These are phyloP conservation scores for Actinia equina DNA, from an alignment of 64 coral and sea anemone genomes.

Conservation along the genomic window DNA sequence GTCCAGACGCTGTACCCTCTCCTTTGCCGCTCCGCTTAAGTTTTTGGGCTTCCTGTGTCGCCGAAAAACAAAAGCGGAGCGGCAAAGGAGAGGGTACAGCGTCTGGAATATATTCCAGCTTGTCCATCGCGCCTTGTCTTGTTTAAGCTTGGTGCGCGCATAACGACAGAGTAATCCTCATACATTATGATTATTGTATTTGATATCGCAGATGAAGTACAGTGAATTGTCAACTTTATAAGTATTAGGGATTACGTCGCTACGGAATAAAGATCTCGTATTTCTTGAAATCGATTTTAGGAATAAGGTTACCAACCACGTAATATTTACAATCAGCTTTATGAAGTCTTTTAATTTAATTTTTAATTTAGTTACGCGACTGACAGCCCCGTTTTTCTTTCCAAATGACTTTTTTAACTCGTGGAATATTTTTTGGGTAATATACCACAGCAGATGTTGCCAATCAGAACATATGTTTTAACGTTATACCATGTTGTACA, in stretches of 20 bases:
- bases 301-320: background rate
- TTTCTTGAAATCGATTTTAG: background rate
- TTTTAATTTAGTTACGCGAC: background rate
- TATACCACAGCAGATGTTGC: background rate
- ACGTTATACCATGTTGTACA: background rate
- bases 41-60: too few species aligned
- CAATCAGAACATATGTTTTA: background rate
- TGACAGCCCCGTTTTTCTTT: background rate
- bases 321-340: background rate
- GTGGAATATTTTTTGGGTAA: background rate
- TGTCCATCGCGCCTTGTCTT: too few species aligned
- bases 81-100: too few species aligned
- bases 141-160: too few species aligned
- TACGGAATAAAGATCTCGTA: background rate
- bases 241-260: background rate
- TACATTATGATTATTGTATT: background rate
- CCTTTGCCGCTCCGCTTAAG: too few species aligned
- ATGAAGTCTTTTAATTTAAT: background rate
- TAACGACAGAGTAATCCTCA: background rate
- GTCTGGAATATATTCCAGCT: too few species aligned
- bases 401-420: background rate
- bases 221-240: background rate
- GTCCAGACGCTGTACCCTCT: too few species aligned
- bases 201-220: background rate
- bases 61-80: too few species aligned